Evolutionary conservation across 1,140 invertebrate species (phyloP), one percentile per base, ranked within the genome.

Genomic region (Luehdorfia chinensis): DNA sequence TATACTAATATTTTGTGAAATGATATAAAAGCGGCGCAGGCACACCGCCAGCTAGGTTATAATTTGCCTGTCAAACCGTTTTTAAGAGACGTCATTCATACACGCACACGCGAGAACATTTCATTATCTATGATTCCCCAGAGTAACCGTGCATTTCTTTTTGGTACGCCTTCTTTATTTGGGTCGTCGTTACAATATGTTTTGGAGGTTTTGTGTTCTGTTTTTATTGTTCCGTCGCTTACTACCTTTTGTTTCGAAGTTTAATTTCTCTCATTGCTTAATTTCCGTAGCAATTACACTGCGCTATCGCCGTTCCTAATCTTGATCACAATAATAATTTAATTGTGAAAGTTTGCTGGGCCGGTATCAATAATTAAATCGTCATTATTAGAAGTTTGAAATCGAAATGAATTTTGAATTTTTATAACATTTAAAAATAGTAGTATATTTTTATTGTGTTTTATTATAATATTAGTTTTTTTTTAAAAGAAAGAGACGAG

Each of bases 11-110:
- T 41, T 43, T 43, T 28, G 28, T 43, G 25, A 25, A 16, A 43
- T 16, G 16, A 25, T 43, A 16, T 28, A 39, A 39, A 25, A 43
- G 21, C 23, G 39, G n/a, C 50, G 32, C 31, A 19, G 15, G 51
- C 48, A 39, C 48, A 57, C 50, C 52, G 25, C 36, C 28, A 9
- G 16, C 34, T 34, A 61, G 46, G 49, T 53, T 66, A 59, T 73
- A 75, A 75, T 75, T 73, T 75, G 58, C 47, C 69, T 62, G 72
- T 75, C 72, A 75, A 71, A 70, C 62, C 66, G 56, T 63, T 61
- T 59, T 59, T 61, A 61, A 60, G 55, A 59, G 48, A 66, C 68
- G 74, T 77, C 74, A 74, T 54, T 76, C 66, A 61, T 52, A 28
- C 53, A 55, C 46, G 44, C 50, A 47, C 39, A 43, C 49, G 47